Evolutionary conservation across 1,140 invertebrate genomes (phyloP).

Genomic region (Drosophila chauvacae): DNA sequence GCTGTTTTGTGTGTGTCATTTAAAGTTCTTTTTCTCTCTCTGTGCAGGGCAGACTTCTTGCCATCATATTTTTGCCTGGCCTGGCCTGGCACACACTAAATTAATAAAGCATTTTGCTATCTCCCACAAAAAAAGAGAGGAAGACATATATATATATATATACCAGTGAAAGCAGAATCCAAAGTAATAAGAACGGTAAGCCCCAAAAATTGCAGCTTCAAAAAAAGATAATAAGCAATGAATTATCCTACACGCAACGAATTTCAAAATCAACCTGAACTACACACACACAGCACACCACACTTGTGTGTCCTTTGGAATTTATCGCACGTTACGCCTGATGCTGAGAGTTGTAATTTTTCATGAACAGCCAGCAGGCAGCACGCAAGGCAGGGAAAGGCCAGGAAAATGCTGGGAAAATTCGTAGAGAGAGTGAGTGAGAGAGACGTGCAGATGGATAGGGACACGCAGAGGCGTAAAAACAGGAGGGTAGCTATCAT

Average conservation of each 20-base stretch:
- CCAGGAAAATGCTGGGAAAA: conserved; percentile 24
- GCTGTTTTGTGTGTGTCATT: neutral
- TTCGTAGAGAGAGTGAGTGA: neutral
- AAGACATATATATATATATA: neutral
- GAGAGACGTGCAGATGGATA: conserved; percentile 3
- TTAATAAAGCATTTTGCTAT: conserved; percentile 82
- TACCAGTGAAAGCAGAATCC: conserved; percentile 17
- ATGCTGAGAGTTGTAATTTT: conserved; percentile 82
- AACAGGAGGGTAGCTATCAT: too few species aligned
- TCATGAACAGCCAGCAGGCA: conserved; percentile 52
- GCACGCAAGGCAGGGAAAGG: conserved; percentile 26
- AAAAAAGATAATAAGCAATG: conserved; percentile 83
- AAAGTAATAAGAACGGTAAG: conserved; percentile 54
- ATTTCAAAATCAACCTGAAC: conserved; percentile 73
- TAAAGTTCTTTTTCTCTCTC: neutral
- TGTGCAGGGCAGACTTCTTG: neutral
- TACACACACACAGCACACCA: conserved; percentile 20
- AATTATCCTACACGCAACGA: conserved; percentile 82
- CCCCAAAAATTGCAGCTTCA: conserved; percentile 67
- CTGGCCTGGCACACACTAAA: conserved; percentile 74
- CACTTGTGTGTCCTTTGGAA: conserved; percentile 39
- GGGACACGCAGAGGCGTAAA: neutral
- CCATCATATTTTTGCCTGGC: conserved; percentile 11
- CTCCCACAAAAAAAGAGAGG: conserved; percentile 29
- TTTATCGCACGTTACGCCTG: conserved; percentile 77